These are phyloP conservation scores for Parauchenoglanis punctatus DNA, from an alignment of 2,797 vertebrate genomes.

Conservation along the genomic window DNA sequence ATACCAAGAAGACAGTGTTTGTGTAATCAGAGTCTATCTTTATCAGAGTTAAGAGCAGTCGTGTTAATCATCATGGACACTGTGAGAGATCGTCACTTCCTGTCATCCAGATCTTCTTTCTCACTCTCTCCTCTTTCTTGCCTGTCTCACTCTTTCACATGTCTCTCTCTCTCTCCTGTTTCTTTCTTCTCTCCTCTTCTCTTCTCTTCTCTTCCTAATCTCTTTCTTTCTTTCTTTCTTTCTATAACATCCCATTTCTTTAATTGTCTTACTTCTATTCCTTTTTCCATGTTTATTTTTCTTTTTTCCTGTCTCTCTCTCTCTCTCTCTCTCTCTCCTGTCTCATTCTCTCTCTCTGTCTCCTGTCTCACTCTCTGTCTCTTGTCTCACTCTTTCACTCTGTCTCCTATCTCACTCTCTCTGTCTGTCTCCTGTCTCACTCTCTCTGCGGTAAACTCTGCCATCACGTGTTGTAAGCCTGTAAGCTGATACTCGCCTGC, in stretches of 20 bases:
- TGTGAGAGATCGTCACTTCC: neutral
- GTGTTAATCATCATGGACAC: neutral
- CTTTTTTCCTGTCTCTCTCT: no score
- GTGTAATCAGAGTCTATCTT: neutral
- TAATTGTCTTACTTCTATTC: no score
- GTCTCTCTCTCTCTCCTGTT: neutral
- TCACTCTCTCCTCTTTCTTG: no score
- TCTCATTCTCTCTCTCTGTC: neutral
- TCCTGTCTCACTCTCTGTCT: neutral
- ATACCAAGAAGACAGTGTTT: neutral
- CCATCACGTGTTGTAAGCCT: slow-evolving; percentile 69
- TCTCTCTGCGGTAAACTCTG: neutral
- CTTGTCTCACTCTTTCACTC: neutral
- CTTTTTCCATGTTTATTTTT: no score
- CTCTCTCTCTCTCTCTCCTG: no score
- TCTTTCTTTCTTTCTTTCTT: neutral
- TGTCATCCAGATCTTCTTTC: neutral
- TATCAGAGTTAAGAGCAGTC: neutral
- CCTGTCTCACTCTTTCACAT: no score
- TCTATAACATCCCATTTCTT: no score
- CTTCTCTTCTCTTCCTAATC: neutral
- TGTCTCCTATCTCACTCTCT: neutral
- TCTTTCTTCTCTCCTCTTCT: no score
- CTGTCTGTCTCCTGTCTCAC: neutral
- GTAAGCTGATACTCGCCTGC: slow-evolving; percentile 71